phyloP scores from a whole-genome alignment of 2,888 invertebrate species.

The Drosophila antonietae region DNA sequence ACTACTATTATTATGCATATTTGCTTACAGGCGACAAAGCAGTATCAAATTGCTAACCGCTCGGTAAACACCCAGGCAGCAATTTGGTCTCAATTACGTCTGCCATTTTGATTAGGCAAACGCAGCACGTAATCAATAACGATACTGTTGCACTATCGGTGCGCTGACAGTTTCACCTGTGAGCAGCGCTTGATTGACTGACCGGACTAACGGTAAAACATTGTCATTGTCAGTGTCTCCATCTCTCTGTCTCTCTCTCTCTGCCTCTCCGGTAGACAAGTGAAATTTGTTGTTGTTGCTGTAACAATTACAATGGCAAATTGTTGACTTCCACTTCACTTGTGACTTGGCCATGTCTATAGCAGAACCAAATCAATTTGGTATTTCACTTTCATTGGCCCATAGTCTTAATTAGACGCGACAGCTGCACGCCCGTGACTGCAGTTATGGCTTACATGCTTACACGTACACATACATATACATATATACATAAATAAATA shows the following conservation, averaged over 20 bases:
- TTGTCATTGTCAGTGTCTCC: constrained; percentile 55
- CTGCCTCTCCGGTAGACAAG: constrained; percentile 34
- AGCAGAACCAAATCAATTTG: constrained; percentile 38
- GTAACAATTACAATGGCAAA: constrained; percentile 57
- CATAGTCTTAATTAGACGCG: constrained; percentile 55
- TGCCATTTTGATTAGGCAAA: constrained; percentile 57
- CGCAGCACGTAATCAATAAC: constrained; percentile 75
- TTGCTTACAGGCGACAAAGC: constrained; percentile 46
- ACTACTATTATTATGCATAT: constrained; percentile 64
- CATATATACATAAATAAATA: not conserved
- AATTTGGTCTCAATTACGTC: constrained; percentile 67
- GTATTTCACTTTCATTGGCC: constrained; percentile 75
- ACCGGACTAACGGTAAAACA: constrained; percentile 64
- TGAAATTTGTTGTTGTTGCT: constrained; percentile 66
- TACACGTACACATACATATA: not conserved
- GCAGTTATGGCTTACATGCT: constrained; percentile 29
- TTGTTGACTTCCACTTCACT: constrained; percentile 53
- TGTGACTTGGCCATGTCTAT: not conserved
- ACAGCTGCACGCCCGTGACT: constrained; percentile 3
- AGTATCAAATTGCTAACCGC: constrained; percentile 43
- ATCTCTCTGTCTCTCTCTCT: not conserved
- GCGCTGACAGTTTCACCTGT: constrained; percentile 61
- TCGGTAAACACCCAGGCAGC: constrained; percentile 41
- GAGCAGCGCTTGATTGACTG: constrained; percentile 47
- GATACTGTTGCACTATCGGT: constrained; percentile 12